These are phyloP conservation scores for Dicrostonyx torquatus DNA, from an alignment of 2,797 vertebrate genomes.

Conservation along the genomic window DNA sequence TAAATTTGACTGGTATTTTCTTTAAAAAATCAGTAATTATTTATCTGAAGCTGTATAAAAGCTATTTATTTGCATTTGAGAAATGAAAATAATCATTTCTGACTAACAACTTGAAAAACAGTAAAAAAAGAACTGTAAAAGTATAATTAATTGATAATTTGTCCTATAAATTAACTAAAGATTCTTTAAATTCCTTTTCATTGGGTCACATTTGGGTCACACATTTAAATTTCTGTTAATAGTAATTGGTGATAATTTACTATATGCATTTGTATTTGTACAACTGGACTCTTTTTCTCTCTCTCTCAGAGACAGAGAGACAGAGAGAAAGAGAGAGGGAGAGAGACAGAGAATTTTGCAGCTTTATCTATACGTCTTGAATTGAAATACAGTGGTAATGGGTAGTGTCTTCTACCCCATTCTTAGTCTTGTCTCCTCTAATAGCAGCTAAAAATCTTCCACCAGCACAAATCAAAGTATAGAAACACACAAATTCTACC, in stretches of 20 bases:
- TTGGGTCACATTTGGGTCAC: neutral
- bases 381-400: neutral
- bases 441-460: too few species aligned
- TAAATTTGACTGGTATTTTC: neutral
- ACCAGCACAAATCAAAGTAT: too few species aligned
- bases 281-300: neutral
- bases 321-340: neutral
- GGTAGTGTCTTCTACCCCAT: neutral
- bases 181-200: neutral
- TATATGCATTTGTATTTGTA: neutral
- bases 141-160: neutral
- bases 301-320: neutral
- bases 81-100: slow-evolving; percentile 56
- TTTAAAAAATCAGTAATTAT: slow-evolving; percentile 2
- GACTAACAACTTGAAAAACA: slow-evolving; percentile 43
- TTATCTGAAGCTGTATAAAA: slow-evolving; percentile 24
- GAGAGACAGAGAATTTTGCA: neutral
- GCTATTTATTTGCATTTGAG: slow-evolving; percentile 15
- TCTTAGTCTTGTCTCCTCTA: neutral
- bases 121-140: neutral
- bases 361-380: neutral
- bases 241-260: neutral
- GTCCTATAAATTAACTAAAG: neutral
- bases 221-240: slow-evolving; percentile 31
- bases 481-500: too few species aligned